Evolutionary conservation across 2,113 vertebrate genomes (phyloP).

Genomic region (Bubo bubo): DNA sequence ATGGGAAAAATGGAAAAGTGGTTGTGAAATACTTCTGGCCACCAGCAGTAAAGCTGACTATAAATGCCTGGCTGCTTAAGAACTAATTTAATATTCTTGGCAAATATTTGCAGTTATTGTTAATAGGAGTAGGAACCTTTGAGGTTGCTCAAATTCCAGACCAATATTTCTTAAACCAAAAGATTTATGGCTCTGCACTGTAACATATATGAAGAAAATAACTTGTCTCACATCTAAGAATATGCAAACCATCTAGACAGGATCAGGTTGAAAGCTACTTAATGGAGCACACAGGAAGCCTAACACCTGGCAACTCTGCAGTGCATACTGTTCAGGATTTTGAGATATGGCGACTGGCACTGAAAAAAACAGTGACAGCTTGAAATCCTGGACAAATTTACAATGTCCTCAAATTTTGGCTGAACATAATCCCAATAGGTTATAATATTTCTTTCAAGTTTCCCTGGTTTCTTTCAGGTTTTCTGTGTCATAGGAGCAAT

Average conservation of each 20-base stretch:
- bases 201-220: neutral
- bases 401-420: neutral
- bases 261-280: neutral
- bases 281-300: neutral
- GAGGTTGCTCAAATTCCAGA: neutral
- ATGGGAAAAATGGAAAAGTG: neutral
- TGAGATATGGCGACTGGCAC: neutral
- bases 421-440: neutral
- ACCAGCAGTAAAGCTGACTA: neutral
- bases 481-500: neutral
- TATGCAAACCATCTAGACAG: neutral
- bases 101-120: constrained; percentile 10
- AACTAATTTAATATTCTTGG: neutral
- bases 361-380: neutral
- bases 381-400: neutral
- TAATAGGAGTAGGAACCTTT: neutral
- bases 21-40: neutral
- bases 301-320: neutral
- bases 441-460: neutral
- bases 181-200: neutral
- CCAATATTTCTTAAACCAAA: neutral
- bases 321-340: neutral
- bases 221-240: neutral
- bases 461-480: neutral
- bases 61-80: neutral